Percentiles rank a stretch among this genome's conserved stretches.
Evolutionary conservation across 1,140 invertebrate genomes (phyloP).

Genomic region (Plectrocnemia conspersa): DNA sequence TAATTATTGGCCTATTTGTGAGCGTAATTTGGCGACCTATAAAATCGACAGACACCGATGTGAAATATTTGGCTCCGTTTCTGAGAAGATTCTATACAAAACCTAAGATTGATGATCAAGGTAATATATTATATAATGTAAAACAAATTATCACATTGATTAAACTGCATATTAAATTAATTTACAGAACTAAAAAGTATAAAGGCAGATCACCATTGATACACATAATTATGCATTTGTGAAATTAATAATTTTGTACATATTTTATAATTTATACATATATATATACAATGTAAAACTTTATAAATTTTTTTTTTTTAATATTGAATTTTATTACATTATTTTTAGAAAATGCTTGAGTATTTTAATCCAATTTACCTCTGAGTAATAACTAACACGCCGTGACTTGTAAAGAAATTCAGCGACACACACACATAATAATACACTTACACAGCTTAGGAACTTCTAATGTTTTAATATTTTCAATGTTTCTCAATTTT

Average conservation of each 20-base stretch:
- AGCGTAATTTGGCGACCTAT: slow-evolving; percentile 45
- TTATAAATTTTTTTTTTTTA: background rate
- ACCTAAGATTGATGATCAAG: too few relatives aligned
- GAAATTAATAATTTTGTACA: background rate
- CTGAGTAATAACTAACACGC: slow-evolving; percentile 3
- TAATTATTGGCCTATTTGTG: slow-evolving; percentile 49
- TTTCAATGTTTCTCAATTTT: slow-evolving; percentile 2
- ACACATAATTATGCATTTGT: too few relatives aligned
- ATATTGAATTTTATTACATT: too few relatives aligned
- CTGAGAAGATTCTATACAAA: slow-evolving; percentile 41
- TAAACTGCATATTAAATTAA: slow-evolving; percentile 4
- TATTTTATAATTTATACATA: background rate
- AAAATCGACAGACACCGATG: slow-evolving; percentile 43
- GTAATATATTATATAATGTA: background rate
- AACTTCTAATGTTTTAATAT: slow-evolving; percentile 1
- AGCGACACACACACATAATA: too few relatives aligned
- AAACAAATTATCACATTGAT: slow-evolving; percentile 9
- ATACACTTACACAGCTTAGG: background rate
- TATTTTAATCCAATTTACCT: slow-evolving; percentile 22
- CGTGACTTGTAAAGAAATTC: background rate
- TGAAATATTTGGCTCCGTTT: slow-evolving; percentile 48
- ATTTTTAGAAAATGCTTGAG: too few relatives aligned
- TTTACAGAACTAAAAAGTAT: background rate
- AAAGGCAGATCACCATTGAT: background rate
- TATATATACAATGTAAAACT: background rate